Evolutionary conservation across 2,888 invertebrate genomes (phyloP), one percentile per base, ranked within the genome.

Genomic region (Idaea straminata): DNA sequence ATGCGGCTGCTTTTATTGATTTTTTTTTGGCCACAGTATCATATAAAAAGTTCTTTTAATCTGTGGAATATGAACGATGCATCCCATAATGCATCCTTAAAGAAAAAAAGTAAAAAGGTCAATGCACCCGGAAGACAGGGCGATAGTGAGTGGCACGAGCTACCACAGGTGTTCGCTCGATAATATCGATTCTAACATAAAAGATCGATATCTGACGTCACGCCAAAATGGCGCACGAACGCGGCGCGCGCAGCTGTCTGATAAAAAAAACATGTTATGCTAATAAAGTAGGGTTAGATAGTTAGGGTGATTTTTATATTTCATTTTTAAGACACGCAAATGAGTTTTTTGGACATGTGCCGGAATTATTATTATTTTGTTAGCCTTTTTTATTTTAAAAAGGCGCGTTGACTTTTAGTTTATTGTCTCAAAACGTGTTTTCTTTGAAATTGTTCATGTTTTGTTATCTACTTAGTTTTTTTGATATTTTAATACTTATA

Each of bases 201-300:
- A 84, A 82, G 82, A 91, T 91, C 91, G 86, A 90, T 89, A 81
- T 76, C 78, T 91, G 88, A 91, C 91, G 92, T 91, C 90, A 91
- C 83, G 77, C 74, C 71, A 83, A 80, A 65, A 84, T 85, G 83
- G 82, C 83, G 77, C 78, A 76, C 72, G 85, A 25, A 25, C 84
- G 79, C 75, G 80, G 85, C 84, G 79, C 74, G 80, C 85, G 91
- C 92, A 92, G 91, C 92, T 91, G 91, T 80, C 84, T 68, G 7
- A 36, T 47, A 72, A 70, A 76, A 76, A 78, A 76, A 72, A 62
- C 72, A 61, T 72, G 75, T 73, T 79, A 83, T 83, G 82, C 72
- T 84, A 83, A 84, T 84, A 77, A 83, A 78, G 74, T 80, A 75
- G 85, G 87, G 89, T 83, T 84, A 75, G 71, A 74, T 73, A 74